Evolutionary conservation across 2,113 vertebrate genomes (phyloP), one percentile per base, ranked within the genome.

Genomic region (Apteryx owenii): DNA sequence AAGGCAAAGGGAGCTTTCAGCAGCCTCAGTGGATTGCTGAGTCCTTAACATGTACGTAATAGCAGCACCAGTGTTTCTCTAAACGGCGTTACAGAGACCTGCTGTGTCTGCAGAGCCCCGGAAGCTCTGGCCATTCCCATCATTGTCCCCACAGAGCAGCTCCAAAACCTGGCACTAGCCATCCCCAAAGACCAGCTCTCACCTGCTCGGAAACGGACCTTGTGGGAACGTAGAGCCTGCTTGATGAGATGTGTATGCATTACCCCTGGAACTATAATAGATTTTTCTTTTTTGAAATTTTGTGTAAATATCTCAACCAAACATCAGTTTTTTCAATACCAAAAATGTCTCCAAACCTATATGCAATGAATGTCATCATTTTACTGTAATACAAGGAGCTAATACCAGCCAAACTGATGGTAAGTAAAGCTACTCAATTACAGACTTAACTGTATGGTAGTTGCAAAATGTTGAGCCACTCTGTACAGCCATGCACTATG

Each of bases 171-270:
- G 2, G 51, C 16, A 10, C 29, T 66, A 22, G 10, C 44, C 88
- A 33, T 36, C 12, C 28, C 5, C 0, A 22, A 46, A 85, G 23
- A 5, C 0, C 2, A 9, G 7, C 5, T 58, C 56, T 58, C 9
- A 9, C 56, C 56, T 58, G 29, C 56, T 58, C 10, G 29, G 56
- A 31, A 48, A n/a, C 13, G 46, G 33, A n/a, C 12, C 33, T 11
- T 25, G n/a, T 36, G 2, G 5, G 9, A 78, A 85, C 40, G 16
- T 6, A 6, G 5, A 70, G 33, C 4, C 20, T 36, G 2, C 29
- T 77, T 46, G 20, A 18, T 8, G 78, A 82, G 64, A 72, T 4
- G 7, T 62, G 13, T 6, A 0, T 13, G 12, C 13, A 11, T 56
- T 36, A 51, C 28, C 23, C 12, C 33, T 46, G 33, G 33, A 70